phyloP scores from a whole-genome alignment of 2,797 vertebrate species.

The Erethizon dorsatum region DNA sequence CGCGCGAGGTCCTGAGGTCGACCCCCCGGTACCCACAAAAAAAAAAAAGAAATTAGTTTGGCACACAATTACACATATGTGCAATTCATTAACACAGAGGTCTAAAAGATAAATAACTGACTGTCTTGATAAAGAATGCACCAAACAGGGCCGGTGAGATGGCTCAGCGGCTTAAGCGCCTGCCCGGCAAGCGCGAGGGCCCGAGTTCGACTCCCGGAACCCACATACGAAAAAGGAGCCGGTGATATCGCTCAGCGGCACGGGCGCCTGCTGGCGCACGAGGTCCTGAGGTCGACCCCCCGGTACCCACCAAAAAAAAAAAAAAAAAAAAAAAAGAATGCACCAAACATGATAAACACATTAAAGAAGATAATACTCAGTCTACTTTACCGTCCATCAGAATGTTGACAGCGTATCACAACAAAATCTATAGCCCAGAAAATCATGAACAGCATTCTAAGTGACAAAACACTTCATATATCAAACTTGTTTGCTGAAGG shows the following conservation, averaged over 20 bases:
- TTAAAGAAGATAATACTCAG: background rate
- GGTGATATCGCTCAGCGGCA: too few species aligned
- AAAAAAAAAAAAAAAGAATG: too few species aligned
- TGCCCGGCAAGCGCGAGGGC: too few species aligned
- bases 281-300: too few species aligned
- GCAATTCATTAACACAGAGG: background rate
- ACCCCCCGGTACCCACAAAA: too few species aligned
- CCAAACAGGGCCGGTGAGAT: too few species aligned
- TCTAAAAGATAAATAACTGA: background rate
- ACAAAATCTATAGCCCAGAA: background rate
- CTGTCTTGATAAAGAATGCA: background rate
- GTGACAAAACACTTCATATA: conserved; percentile 18
- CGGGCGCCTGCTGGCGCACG: too few species aligned
- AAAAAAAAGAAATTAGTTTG: background rate
- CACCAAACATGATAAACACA: background rate
- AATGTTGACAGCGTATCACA: conserved; percentile 42
- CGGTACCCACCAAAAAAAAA: too few species aligned
- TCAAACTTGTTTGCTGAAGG: background rate
- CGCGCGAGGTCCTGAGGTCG: too few species aligned
- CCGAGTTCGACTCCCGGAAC: too few species aligned
- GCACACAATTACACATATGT: background rate
- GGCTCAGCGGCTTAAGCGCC: too few species aligned
- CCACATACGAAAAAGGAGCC: too few species aligned
- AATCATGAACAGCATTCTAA: background rate
- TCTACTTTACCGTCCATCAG: background rate